A percentile compares a stretch with the other conserved stretches of the same genome.
Conservation (phyloP, 2,113 vertebrate genomes). For the Brachirus orientalis region DNA sequence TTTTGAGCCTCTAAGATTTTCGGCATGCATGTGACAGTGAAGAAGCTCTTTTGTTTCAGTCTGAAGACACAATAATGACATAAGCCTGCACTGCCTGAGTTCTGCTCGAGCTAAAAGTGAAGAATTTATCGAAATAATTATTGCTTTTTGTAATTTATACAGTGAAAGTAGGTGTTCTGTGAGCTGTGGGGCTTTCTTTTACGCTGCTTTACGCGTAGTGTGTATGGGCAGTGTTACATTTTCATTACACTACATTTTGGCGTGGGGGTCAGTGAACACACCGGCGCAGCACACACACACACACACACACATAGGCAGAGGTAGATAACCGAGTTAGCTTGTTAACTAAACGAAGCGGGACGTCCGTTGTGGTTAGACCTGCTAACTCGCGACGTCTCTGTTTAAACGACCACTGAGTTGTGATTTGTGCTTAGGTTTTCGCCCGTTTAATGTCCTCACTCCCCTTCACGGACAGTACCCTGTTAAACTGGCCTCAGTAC, state of each 20-base stretch:
- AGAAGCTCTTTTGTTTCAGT: not conserved
- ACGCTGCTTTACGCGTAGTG: not conserved
- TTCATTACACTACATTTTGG: not conserved
- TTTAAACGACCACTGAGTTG: not conserved
- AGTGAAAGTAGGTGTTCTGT: too few species aligned
- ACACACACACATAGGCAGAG: not conserved
- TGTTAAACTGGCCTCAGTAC: constrained; percentile 16
- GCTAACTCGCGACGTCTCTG: not conserved
- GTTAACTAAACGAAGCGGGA: not conserved
- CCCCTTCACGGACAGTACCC: not conserved
- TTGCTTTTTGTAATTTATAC: too few species aligned
- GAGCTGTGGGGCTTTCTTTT: too few species aligned
- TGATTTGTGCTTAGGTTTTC: constrained; percentile 7
- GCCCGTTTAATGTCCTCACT: not conserved
- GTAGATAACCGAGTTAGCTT: constrained; percentile 12
- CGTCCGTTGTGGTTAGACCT: not conserved
- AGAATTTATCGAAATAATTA: too few species aligned
- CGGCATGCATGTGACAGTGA: not conserved
- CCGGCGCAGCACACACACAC: not conserved
- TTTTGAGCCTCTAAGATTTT: not conserved
- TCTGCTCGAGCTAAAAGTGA: too few species aligned
- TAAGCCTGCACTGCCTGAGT: not conserved
- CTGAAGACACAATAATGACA: not conserved
- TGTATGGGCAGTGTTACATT: not conserved
- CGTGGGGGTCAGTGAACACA: not conserved